phyloP scores from a whole-genome alignment of 2,113 vertebrate genomes.

The Lycocorax pyrrhopterus region DNA sequence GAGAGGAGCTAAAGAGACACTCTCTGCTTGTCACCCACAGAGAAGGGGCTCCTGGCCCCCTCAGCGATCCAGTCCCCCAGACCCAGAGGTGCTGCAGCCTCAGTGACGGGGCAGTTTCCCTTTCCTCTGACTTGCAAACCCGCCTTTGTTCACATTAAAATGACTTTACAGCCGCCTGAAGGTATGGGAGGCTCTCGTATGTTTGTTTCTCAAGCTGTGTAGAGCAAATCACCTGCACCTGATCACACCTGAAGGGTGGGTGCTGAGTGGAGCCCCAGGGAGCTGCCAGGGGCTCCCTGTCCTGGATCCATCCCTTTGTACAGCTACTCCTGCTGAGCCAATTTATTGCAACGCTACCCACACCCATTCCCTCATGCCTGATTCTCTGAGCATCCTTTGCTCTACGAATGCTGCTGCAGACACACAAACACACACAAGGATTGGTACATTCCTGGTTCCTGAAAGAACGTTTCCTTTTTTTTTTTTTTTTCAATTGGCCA shows the following conservation, averaged over 20 bases:
- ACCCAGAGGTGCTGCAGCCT: not conserved
- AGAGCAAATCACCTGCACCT: not conserved
- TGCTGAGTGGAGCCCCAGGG: not conserved
- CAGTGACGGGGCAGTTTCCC: not conserved
- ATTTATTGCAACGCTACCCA: not conserved
- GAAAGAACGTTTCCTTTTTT: no score
- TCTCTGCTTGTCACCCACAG: not conserved
- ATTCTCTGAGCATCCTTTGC: not conserved
- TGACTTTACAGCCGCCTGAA: not conserved
- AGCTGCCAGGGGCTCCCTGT: not conserved
- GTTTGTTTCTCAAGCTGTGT: not conserved
- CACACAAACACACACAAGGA: not conserved
- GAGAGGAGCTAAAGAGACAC: not conserved
- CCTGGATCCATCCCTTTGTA: not conserved
- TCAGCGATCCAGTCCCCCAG: not conserved
- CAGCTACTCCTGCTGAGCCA: not conserved
- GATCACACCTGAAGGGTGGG: not conserved
- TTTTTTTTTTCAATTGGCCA: no score
- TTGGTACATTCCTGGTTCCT: not conserved
- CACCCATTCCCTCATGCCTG: not conserved
- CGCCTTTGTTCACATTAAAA: not conserved
- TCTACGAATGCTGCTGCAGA: not conserved
- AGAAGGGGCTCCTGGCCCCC: not conserved
- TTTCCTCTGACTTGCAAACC: not conserved
- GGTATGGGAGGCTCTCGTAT: accelerated